These are phyloP conservation scores for Gadopsis bispinosus DNA, from an alignment of 2,797 vertebrate genomes.

Conservation along the genomic window DNA sequence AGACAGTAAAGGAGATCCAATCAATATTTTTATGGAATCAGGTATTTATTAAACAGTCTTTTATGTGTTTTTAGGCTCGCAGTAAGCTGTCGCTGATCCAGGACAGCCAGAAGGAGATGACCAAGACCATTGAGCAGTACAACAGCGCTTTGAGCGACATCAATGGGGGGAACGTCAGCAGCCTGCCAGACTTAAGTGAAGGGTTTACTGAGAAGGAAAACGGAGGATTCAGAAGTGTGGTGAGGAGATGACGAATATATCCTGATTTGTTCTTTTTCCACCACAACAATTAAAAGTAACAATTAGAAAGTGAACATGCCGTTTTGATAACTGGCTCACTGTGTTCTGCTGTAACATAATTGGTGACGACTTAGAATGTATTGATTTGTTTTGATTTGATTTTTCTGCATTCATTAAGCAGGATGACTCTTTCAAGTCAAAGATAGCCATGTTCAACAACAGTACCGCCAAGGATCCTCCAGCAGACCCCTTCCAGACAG, in stretches of 20 bases:
- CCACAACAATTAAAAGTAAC: neutral
- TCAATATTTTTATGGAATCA: neutral
- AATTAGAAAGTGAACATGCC: neutral
- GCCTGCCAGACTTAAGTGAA: conserved; percentile 88
- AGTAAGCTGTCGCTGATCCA: conserved; percentile 91
- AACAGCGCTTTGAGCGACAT: conserved; percentile 87
- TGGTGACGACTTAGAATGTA: neutral
- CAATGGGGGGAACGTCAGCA: conserved; percentile 84
- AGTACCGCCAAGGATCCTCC: conserved; percentile 81
- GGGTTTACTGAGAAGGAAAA: conserved; percentile 86
- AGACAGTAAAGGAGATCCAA: neutral
- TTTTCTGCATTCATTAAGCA: conserved; percentile 61
- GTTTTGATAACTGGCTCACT: neutral
- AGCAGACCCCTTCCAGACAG: conserved; percentile 93
- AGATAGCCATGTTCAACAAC: conserved; percentile 90
- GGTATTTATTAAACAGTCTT: neutral
- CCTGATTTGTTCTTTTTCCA: neutral
- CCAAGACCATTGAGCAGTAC: conserved; percentile 89
- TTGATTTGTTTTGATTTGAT: conserved; percentile 15
- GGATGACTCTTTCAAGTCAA: conserved; percentile 93
- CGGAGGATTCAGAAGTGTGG: conserved; percentile 82
- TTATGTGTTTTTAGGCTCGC: conserved; percentile 85
- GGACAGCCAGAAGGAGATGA: conserved; percentile 90
- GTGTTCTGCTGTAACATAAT: neutral
- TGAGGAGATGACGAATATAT: conserved; percentile 77